A percentile compares a stretch with the other conserved stretches of the same genome.
phyloP scores from a whole-genome alignment of 2,797 vertebrate species.

The Macroramphosus scolopax region DNA sequence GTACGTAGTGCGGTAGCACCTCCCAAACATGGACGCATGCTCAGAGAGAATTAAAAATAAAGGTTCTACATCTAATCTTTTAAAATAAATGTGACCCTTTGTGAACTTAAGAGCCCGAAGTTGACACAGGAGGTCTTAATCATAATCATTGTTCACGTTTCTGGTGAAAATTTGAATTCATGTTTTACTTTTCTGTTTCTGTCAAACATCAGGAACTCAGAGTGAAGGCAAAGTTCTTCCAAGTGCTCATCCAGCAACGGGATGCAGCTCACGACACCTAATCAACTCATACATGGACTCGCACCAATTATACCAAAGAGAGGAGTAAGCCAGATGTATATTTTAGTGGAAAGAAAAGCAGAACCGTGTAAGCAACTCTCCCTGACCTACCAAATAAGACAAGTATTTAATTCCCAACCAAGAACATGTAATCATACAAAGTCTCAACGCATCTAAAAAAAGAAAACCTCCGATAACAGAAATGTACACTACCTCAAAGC shows the following conservation, averaged over 20 bases:
- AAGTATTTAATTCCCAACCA: constrained; percentile 9
- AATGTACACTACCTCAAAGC: constrained; percentile 4
- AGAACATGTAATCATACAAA: constrained; percentile 22
- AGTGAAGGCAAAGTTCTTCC: constrained; percentile 8
- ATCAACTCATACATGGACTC: no score
- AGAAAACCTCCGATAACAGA: neutral
- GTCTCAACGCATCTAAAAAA: neutral
- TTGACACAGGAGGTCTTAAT: neutral
- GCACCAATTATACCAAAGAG: no score
- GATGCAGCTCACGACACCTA: no score
- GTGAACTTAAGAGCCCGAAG: neutral
- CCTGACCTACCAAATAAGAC: constrained; percentile 8
- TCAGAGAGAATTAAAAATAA: no score
- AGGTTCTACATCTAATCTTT: no score
- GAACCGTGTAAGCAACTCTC: neutral
- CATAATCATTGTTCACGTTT: no score
- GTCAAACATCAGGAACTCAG: neutral
- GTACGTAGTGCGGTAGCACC: no score
- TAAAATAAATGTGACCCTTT: neutral
- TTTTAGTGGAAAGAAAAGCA: constrained; percentile 3
- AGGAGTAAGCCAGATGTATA: constrained; percentile 2
- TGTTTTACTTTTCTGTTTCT: constrained; percentile 2
- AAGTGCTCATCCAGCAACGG: neutral
- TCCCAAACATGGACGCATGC: no score
- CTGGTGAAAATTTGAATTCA: no score